Base-by-base conservation (phyloP, 1,140 invertebrate species). In the Orussus abietinus region DNA sequence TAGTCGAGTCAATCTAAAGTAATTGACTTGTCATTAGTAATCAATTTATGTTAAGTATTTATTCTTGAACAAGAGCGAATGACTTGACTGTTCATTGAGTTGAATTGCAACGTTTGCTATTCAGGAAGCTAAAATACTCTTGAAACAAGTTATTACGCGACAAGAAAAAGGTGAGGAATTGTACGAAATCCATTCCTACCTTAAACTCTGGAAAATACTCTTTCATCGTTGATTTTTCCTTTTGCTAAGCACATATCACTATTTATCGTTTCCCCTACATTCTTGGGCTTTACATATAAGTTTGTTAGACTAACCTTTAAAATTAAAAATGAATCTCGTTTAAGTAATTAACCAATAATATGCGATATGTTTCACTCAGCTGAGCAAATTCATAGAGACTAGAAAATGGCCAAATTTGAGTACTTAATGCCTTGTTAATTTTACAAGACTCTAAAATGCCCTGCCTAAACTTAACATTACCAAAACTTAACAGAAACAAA, bases 1-100 rank as follows among this genome's bases (percentile, higher is more conserved):
- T 29, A 31, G 7, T 42, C 30, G 20, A 33, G 31, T 40, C 44
- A 51, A 43, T 53, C 39, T 49, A 46, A 34, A 29, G 14, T 51
- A 53, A 53, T 53, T 53, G 51, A 53, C 51, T 49, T 51, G 47
- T 17, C 17, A 50, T 42, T 52, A 49, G 21, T 42, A 38, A 21
- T 36, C 31, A 35, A 12, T 42, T 20, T 35, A 28, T 45, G 26
- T 38, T 19, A 38, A 18, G 31, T 20, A 14, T 33, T 32, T 18
- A n/a, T n/a, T n/a, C n/a, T 36, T 41, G 36, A 41, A 21, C 21
- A 15, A 29, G 4, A 28, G n/a, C 12, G 11, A 31, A 31, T 11
- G 5, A 11, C 14, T 31, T 31, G n/a, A n/a, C n/a, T n/a, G n/a
- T n/a, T n/a, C n/a, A n/a, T n/a, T n/a, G n/a, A n/a, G n/a, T n/a